Conservation (phyloP, 2,113 vertebrate genomes). For the Microcebus lehilahytsara region DNA sequence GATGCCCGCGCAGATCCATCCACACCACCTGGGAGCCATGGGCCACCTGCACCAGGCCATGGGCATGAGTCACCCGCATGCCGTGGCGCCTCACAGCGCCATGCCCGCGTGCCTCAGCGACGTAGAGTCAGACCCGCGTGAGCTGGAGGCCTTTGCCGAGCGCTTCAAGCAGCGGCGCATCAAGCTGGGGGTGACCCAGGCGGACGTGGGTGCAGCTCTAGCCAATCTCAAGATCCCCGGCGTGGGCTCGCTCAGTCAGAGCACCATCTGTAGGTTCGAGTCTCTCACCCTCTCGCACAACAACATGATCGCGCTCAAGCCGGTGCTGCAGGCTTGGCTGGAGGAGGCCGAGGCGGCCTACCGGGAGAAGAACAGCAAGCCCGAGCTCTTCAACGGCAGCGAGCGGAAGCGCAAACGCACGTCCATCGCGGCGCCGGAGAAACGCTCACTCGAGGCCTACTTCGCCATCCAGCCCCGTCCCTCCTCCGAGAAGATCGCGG, state of each 20-base stretch:
- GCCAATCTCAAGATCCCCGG: slow-evolving; percentile 95
- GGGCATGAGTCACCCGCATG: slow-evolving; percentile 90
- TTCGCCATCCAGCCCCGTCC: slow-evolving; percentile 95
- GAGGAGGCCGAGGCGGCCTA: slow-evolving; percentile 94
- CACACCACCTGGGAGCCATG: slow-evolving; percentile 87
- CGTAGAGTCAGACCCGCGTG: slow-evolving; percentile 93
- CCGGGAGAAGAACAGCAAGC: slow-evolving; percentile 90
- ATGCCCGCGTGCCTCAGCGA: slow-evolving; percentile 88
- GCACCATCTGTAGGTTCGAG: slow-evolving; percentile 97
- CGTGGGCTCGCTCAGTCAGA: slow-evolving; percentile 95
- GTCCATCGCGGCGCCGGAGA: slow-evolving; percentile 95
- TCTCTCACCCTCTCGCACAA: slow-evolving; percentile 96
- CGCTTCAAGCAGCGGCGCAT: slow-evolving; percentile 94
- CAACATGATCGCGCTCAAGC: slow-evolving; percentile 96
- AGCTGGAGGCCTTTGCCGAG: slow-evolving; percentile 95
- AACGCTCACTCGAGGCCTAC: slow-evolving; percentile 94
- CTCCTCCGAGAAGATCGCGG: slow-evolving; percentile 94
- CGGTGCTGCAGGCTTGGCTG: slow-evolving; percentile 94
- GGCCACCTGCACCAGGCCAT: slow-evolving; percentile 93
- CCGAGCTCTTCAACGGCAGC: slow-evolving; percentile 88
- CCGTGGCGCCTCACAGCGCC: slow-evolving; percentile 86
- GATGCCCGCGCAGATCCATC: slow-evolving; percentile 86
- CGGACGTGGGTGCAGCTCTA: slow-evolving; percentile 93
- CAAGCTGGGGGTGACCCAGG: slow-evolving; percentile 95
- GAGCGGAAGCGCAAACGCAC: slow-evolving; percentile 94